Evolutionary conservation across 2,113 vertebrate species (phyloP).

Genomic region (Cairina moschata): DNA sequence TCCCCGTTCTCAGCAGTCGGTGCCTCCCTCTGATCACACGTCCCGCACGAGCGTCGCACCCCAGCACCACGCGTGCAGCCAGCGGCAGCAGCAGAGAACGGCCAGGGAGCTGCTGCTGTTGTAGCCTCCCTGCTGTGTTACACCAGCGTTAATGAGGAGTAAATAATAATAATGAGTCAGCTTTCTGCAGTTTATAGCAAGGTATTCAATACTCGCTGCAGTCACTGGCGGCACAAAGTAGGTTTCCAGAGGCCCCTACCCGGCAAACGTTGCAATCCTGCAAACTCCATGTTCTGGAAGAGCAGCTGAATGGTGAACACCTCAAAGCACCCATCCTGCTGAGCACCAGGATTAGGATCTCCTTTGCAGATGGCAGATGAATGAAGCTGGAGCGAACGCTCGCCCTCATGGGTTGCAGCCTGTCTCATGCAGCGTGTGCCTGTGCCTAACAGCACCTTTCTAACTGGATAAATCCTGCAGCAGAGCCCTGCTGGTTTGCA

Average conservation of each 20-base stretch:
- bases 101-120: background rate
- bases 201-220: background rate
- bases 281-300: background rate
- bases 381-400: background rate
- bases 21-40: background rate
- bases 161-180: constrained; percentile 9
- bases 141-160: background rate
- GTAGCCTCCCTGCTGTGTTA: background rate
- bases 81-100: background rate
- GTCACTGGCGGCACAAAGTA: background rate
- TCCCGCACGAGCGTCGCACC: background rate
- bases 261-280: background rate
- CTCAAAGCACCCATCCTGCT: background rate
- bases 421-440: background rate
- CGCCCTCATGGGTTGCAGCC: background rate
- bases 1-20: background rate
- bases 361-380: background rate
- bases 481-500: background rate
- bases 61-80: fast-evolving
- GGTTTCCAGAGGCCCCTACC: background rate
- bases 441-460: background rate
- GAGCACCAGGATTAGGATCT: background rate
- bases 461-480: background rate
- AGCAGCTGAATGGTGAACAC: background rate
- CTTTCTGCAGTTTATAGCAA: background rate